Conservation (phyloP, 2,113 vertebrate species). For the Stercorarius parasiticus region DNA sequence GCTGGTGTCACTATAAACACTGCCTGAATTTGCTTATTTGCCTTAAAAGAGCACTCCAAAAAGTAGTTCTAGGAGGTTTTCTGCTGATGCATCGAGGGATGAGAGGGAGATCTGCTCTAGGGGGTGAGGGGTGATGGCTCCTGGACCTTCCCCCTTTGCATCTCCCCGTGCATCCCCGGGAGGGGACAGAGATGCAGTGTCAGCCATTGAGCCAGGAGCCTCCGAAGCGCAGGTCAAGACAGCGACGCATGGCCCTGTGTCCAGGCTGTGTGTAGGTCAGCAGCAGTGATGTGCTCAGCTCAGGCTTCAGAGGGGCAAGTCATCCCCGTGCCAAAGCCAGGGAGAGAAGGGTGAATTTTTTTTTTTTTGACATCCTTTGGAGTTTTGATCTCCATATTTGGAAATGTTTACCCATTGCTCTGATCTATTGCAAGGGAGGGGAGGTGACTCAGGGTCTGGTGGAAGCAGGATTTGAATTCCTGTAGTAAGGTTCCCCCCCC, state of each 20-base stretch:
- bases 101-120: background rate
- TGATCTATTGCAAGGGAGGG: conserved; percentile 87
- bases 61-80: background rate
- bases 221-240: background rate
- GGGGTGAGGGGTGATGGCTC: accelerated
- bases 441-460: conserved; percentile 83
- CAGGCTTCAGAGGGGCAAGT: conserved; percentile 77
- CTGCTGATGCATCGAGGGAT: background rate
- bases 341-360: conserved; percentile 78
- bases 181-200: background rate
- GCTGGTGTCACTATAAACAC: background rate
- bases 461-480: conserved; percentile 83
- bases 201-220: background rate
- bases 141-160: background rate
- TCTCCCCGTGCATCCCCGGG: background rate
- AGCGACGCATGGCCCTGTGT: accelerated
- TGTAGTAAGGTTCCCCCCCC: conserved; percentile 57
- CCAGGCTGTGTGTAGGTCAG: background rate
- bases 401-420: conserved; percentile 97
- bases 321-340: conserved; percentile 79
- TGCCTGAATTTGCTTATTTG: background rate
- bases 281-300: conserved; percentile 55
- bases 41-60: background rate
- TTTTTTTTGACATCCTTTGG: conserved; percentile 83
- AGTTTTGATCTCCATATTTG: conserved; percentile 96